Evolutionary conservation across 2,113 vertebrate species (phyloP).

Genomic region (Rattus rattus): DNA sequence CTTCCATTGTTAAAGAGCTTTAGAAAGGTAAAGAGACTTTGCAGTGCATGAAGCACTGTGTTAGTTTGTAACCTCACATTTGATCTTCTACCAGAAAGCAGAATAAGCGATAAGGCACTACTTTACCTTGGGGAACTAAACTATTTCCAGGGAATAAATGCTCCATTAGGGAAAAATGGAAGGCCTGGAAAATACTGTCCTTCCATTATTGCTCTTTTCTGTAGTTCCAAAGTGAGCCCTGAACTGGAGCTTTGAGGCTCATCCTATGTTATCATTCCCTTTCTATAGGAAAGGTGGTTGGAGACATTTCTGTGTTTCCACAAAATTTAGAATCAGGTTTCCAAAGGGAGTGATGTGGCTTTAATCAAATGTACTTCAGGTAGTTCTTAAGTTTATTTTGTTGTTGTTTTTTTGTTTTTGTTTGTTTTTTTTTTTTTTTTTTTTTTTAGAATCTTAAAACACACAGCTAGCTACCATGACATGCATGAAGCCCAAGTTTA

Average conservation of each 20-base stretch:
- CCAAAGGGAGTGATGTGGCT: neutral
- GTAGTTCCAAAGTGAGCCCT: slow-evolving; percentile 27
- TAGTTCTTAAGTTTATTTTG: neutral
- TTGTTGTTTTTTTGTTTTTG: neutral
- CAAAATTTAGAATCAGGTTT: neutral
- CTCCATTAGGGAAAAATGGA: slow-evolving; percentile 55
- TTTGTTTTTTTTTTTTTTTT: neutral
- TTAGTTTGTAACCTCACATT: neutral
- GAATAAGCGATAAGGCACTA: neutral
- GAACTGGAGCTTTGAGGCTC: neutral
- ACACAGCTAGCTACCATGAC: neutral
- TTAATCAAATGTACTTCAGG: neutral
- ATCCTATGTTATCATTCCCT: slow-evolving; percentile 15
- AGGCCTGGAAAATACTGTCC: neutral
- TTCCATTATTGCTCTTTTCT: slow-evolving; percentile 41
- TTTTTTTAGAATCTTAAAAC: neutral
- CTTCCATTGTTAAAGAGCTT: neutral
- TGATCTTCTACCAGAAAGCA: slow-evolving; percentile 32
- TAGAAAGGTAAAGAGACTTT: neutral
- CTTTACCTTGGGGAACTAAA: slow-evolving; percentile 48
- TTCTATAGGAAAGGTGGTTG: neutral
- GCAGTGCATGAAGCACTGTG: neutral
- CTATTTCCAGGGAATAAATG: slow-evolving; percentile 27
- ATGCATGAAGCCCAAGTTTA: neutral
- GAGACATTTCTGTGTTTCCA: neutral